Conservation (phyloP, 2,888 invertebrate species). For the Eustalomyia histrio region DNA sequence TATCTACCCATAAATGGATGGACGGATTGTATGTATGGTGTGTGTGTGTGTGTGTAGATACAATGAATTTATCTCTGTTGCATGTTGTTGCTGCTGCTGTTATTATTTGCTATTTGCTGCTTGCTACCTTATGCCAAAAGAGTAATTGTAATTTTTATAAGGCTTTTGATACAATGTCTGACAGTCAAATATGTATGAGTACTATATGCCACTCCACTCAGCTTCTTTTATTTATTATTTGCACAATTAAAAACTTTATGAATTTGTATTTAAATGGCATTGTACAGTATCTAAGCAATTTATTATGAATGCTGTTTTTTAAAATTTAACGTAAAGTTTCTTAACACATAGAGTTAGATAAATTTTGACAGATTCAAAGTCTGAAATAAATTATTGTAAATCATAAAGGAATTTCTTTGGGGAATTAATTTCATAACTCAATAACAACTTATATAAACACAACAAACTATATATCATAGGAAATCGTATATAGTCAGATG, state of each 20-base stretch:
- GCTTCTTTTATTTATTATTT: slow-evolving; percentile 39
- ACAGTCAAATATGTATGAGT: background rate
- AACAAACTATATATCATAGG: too few relatives aligned
- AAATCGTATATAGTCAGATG: too few relatives aligned
- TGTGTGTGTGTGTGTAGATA: too few relatives aligned
- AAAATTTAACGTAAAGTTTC: too few relatives aligned
- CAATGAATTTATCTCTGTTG: slow-evolving; percentile 38
- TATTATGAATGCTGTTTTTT: too few relatives aligned
- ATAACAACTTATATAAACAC: too few relatives aligned
- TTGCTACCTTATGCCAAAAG: background rate
- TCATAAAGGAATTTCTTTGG: too few relatives aligned
- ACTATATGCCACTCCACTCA: slow-evolving; percentile 5
- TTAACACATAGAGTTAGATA: too few relatives aligned
- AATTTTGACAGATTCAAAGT: too few relatives aligned
- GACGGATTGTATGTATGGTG: background rate
- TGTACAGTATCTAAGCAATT: too few relatives aligned
- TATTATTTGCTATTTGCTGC: background rate
- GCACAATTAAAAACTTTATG: slow-evolving; percentile 43
- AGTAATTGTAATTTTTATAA: slow-evolving; percentile 32
- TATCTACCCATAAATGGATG: background rate
- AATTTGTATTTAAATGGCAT: slow-evolving; percentile 5
- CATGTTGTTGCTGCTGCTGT: slow-evolving; percentile 17
- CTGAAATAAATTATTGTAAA: too few relatives aligned
- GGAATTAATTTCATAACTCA: too few relatives aligned
- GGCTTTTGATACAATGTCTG: background rate